A percentile compares a stretch with the other conserved stretches of the same genome.
Conservation (phyloP, 2,888 invertebrate species). For the Anagyrus pseudococci region DNA sequence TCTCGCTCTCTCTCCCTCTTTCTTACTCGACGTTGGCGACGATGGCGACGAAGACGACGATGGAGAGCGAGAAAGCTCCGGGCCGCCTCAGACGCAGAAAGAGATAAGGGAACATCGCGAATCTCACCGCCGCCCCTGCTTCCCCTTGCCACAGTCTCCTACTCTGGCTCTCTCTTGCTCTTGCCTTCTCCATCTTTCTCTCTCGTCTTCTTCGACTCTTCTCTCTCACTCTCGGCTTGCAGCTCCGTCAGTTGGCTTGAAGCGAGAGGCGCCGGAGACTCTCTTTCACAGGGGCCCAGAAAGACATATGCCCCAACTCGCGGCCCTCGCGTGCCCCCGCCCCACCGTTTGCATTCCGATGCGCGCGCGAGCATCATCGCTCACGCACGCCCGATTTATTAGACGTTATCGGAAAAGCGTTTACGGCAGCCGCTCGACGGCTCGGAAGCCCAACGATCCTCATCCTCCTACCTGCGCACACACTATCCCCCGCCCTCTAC, state of each 20-base stretch:
- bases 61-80: constrained; percentile 19
- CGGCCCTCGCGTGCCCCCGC: too few relatives aligned
- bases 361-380: neutral
- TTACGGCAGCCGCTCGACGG: constrained; percentile 10
- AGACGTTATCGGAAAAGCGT: constrained; percentile 28
- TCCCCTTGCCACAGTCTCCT: too few relatives aligned
- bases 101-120: constrained; percentile 41
- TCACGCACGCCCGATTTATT: constrained; percentile 28
- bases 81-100: constrained; percentile 32
- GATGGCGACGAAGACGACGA: too few relatives aligned
- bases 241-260: neutral
- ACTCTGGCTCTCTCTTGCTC: too few relatives aligned
- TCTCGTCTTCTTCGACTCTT: too few relatives aligned
- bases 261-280: too few relatives aligned
- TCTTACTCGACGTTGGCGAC: too few relatives aligned
- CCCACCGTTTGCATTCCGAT: constrained; percentile 5
- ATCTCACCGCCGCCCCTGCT: too few relatives aligned
- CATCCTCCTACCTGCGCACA: constrained; percentile 1
- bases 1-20: too few relatives aligned
- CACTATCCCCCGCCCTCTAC: neutral
- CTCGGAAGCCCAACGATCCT: neutral
- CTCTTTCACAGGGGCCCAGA: too few relatives aligned
- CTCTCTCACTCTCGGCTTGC: neutral
- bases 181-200: too few relatives aligned
- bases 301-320: too few relatives aligned